Conservation (phyloP, 64 coral and sea anemone species). For the Porites australiensis region DNA sequence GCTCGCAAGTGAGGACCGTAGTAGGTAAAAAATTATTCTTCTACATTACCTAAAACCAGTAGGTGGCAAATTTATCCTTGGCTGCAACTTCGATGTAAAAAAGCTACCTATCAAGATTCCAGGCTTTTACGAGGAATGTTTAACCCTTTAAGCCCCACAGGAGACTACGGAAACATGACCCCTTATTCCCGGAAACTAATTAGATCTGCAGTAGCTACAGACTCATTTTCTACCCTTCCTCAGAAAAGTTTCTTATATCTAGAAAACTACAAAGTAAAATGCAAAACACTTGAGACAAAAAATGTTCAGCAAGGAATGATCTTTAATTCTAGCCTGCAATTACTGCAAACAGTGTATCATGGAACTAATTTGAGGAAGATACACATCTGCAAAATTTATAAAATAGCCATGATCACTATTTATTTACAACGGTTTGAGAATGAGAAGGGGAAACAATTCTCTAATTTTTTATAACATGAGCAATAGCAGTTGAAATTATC, state of each 20-base stretch:
- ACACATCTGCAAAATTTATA: neutral
- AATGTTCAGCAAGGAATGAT: neutral
- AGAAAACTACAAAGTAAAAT: neutral
- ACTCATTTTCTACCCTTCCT: neutral
- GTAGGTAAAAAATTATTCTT: no score
- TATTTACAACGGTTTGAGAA: neutral
- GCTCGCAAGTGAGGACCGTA: no score
- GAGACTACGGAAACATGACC: neutral
- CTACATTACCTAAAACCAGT: no score
- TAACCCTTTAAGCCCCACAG: neutral
- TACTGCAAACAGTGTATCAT: neutral
- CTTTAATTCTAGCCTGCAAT: neutral
- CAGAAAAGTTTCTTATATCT: neutral
- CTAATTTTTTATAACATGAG: neutral
- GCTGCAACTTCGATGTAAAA: no score
- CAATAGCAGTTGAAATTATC: neutral
- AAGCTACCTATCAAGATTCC: no score
- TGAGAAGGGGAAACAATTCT: neutral
- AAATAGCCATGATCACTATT: neutral
- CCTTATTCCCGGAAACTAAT: neutral
- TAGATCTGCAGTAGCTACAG: neutral
- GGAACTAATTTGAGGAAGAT: neutral
- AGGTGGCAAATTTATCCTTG: no score
- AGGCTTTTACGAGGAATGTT: no score
- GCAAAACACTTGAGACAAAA: neutral